These are phyloP conservation scores for Eretmodus cyanostictus DNA, from an alignment of 2,113 vertebrate genomes.

Conservation along the genomic window DNA sequence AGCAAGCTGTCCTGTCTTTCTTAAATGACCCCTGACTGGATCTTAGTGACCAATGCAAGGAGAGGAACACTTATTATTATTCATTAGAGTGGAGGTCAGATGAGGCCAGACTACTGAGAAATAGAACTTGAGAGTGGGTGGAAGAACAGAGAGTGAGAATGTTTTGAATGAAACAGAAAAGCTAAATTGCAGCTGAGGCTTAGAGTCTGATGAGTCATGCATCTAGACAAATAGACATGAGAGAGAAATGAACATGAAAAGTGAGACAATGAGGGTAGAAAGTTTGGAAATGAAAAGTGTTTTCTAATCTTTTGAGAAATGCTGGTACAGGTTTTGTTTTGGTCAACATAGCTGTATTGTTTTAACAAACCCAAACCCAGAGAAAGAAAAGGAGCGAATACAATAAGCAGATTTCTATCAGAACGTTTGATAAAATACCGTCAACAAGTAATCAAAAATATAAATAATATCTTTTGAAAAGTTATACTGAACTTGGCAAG, in stretches of 20 bases:
- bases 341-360: neutral
- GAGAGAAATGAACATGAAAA: constrained; percentile 7
- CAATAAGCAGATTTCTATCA: neutral
- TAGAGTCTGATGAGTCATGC: constrained; percentile 39
- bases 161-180: constrained; percentile 46
- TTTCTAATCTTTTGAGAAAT: neutral
- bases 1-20: neutral
- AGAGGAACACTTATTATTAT: constrained; percentile 14
- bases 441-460: neutral
- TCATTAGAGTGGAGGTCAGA: constrained; percentile 7
- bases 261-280: neutral
- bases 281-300: neutral
- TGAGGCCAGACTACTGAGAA: constrained; percentile 7
- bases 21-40: neutral
- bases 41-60: constrained; percentile 1
- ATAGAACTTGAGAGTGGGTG: constrained; percentile 16
- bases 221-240: constrained; percentile 14
- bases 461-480: neutral
- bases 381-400: neutral
- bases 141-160: neutral
- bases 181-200: constrained; percentile 32
- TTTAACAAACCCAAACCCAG: neutral
- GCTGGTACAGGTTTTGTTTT: neutral
- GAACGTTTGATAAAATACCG: neutral
- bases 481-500: neutral